Evolutionary conservation across 2,888 invertebrate species (phyloP).

Genomic region (Ichneumoninae sp.): DNA sequence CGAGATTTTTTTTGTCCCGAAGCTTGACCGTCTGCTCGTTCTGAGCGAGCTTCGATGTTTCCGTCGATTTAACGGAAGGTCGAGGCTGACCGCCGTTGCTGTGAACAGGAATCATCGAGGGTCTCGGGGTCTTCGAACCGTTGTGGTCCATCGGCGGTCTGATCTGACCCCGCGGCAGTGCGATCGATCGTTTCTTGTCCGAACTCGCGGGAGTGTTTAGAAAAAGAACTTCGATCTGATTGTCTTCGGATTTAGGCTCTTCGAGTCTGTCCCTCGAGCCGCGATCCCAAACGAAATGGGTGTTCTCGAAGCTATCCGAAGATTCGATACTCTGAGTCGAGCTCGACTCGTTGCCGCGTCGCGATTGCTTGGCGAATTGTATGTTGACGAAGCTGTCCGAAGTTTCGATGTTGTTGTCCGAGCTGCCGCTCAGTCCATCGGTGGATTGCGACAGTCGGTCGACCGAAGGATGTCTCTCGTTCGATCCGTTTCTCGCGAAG

Average conservation of each 20-base stretch:
- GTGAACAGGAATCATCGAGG: slow-evolving; percentile 71
- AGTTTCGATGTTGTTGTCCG: slow-evolving; percentile 78
- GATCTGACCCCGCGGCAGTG: slow-evolving; percentile 42
- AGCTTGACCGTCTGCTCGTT: slow-evolving; percentile 72
- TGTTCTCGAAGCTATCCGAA: slow-evolving; percentile 76
- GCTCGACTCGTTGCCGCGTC: slow-evolving; percentile 71
- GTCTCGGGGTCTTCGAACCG: slow-evolving; percentile 56
- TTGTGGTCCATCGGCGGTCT: slow-evolving; percentile 37
- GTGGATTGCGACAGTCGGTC: slow-evolving; percentile 69
- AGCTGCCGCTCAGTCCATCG: slow-evolving; percentile 74
- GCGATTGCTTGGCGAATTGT: slow-evolving; percentile 74
- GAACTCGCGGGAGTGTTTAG: slow-evolving; percentile 10
- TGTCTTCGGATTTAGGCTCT: slow-evolving; percentile 37
- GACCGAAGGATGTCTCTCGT: slow-evolving; percentile 48
- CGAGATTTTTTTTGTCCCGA: slow-evolving; percentile 71
- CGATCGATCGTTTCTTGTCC: slow-evolving; percentile 37
- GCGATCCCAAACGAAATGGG: slow-evolving; percentile 68
- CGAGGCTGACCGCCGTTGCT: slow-evolving; percentile 62
- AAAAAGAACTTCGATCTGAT: not conserved
- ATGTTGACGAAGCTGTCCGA: slow-evolving; percentile 81
- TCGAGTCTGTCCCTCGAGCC: slow-evolving; percentile 56
- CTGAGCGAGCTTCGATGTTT: slow-evolving; percentile 61
- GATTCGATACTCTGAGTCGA: slow-evolving; percentile 78
- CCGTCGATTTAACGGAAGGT: slow-evolving; percentile 31
- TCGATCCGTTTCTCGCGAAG: slow-evolving; percentile 51